Base-by-base conservation (phyloP, 2,113 vertebrate species). In the Fregetta grallaria region DNA sequence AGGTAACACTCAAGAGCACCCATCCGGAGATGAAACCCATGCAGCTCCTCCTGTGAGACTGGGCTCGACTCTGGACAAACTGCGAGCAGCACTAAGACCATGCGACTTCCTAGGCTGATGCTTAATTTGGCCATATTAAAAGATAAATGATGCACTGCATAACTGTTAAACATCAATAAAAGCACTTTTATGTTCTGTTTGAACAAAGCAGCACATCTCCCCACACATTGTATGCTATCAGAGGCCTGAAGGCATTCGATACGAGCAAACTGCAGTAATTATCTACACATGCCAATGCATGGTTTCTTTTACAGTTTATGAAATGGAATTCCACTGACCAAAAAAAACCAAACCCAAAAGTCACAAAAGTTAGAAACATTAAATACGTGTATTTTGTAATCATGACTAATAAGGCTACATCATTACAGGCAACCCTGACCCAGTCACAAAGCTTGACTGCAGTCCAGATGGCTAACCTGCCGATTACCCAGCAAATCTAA, bases 11-110 rank as follows among this genome's bases (percentile, higher is more conserved):
- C 52, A 26, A 0, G n/a, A 59, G 29, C 9, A 23, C 42, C 58
- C 65, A 45, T 2, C 11, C 10, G 0, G 7, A 27, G 15, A 15
- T 1, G 1, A 34, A 76, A 70, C 2, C 55, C 8, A 0, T 9
- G 22, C 1, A 0, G 38, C 16, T 56, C 19, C 75, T 83, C 88
- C 67, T 22, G 61, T 7, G 17, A 38, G 26, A 7, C 21, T 0
- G 0, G 11, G 44, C 27, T 86, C 29, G 42, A 61, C 52, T 27
- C 22, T 1, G 25, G 22, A 10, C 38, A 34, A 67, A 10, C 45
- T 19, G 12, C 42, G 12, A 74, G 62, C 22, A 89, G 49, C 34
- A 15, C 2, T 9, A 3, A 67, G 49, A 21, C 13, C 45, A 7
- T 4, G 32, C 30, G n/a, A 34, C 45, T 61, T 53, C 78, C 45